These are phyloP conservation scores for Elachura formosa DNA, from an alignment of 2,113 vertebrate species.

Conservation along the genomic window DNA sequence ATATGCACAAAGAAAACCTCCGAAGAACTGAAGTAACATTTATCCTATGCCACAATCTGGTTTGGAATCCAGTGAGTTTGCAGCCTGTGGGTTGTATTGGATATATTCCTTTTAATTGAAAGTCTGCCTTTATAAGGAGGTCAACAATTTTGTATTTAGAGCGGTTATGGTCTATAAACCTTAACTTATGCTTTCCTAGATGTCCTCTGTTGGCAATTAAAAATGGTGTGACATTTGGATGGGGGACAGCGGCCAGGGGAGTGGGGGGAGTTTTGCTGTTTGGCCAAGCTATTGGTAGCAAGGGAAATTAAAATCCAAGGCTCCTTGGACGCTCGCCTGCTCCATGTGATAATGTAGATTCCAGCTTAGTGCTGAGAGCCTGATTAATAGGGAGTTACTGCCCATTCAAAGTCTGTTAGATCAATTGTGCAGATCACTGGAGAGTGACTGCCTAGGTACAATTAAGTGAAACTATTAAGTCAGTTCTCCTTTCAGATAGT, in stretches of 20 bases:
- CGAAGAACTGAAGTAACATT: not conserved
- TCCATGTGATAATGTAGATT: not conserved
- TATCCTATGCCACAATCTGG: not conserved
- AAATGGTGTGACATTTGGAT: not conserved
- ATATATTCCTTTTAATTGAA: not conserved
- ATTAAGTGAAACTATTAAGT: not conserved
- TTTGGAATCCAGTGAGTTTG: not conserved
- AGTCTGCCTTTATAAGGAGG: not conserved
- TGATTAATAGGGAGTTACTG: not conserved
- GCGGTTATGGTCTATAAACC: not conserved
- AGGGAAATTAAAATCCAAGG: not conserved
- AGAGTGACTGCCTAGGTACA: not conserved
- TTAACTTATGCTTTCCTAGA: not conserved
- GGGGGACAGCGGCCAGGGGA: no score
- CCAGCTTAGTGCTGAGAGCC: not conserved
- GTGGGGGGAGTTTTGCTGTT: not conserved
- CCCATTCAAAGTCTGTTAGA: not conserved
- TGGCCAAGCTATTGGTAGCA: not conserved
- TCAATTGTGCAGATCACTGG: not conserved
- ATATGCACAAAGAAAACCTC: not conserved
- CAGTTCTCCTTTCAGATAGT: not conserved
- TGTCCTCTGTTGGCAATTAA: not conserved
- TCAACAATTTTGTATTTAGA: not conserved
- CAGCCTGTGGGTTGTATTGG: not conserved
- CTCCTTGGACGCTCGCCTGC: not conserved